A percentile compares a stretch with the other conserved stretches of the same genome.
Evolutionary conservation across 2,113 vertebrate species (phyloP).

Genomic region (Noctilio leporinus): DNA sequence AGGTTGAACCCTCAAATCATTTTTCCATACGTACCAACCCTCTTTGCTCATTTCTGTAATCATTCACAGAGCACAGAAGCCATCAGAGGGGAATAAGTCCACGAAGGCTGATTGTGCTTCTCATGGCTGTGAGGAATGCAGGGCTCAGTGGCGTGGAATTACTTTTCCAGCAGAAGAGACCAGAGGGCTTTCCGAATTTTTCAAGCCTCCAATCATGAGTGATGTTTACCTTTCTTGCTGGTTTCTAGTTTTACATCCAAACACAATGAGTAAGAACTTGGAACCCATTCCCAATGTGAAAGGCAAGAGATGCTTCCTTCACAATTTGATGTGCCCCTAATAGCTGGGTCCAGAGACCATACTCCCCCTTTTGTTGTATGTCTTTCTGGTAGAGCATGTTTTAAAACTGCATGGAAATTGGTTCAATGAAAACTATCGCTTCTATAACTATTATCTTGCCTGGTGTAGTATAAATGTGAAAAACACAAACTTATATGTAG

Average conservation of each 20-base stretch:
- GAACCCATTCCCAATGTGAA: background rate
- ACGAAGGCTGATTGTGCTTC: background rate
- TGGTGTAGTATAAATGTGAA: background rate
- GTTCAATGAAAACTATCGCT: background rate
- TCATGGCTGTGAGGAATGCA: background rate
- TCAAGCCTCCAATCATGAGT: background rate
- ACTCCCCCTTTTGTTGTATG: background rate
- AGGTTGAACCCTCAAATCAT: background rate
- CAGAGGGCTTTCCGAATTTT: background rate
- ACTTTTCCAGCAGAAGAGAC: constrained; percentile 39
- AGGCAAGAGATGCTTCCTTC: background rate
- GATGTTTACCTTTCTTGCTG: constrained; percentile 25
- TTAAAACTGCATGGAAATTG: background rate
- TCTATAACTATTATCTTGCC: background rate
- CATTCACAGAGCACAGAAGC: background rate
- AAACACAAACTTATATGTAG: background rate
- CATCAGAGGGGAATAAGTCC: background rate
- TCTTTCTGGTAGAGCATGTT: background rate
- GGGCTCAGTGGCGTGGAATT: background rate
- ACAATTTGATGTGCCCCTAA: background rate
- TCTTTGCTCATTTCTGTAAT: constrained; percentile 20
- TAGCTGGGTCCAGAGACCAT: background rate
- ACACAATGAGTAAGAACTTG: background rate
- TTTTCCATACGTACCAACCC: background rate
- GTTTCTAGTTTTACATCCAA: constrained; percentile 17